Evolutionary conservation across 2,113 vertebrate species (phyloP), one percentile per base, ranked within the genome.

Genomic region (Marmota monax): DNA sequence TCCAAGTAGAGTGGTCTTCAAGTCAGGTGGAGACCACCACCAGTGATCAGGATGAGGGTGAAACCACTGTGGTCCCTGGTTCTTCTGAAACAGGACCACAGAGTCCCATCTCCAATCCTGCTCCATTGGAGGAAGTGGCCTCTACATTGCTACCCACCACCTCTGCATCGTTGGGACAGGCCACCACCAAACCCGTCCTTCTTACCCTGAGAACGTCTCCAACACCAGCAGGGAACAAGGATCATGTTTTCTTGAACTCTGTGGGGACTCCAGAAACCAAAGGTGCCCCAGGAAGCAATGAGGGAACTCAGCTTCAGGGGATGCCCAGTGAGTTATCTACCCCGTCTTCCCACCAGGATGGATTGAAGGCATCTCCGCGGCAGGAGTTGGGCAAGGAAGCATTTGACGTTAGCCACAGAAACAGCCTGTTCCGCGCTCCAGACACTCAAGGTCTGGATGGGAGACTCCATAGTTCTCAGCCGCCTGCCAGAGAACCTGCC

Each of bases 21-120:
- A 2, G 2, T 23, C 10, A 0, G 5, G 29, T 7, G 4, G 61
- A 4, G 7, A 32, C 53, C 45, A 53, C 58, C 37, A 0, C 0
- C 1, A 0, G 0, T 0, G 53, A 0, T 9, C 37, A 2, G 39
- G 22, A 12, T 0, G 11, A 0, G 2, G 5, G 0, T 0, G 14
- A 5, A 18, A 20, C 16, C 53, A 3, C 29, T 0, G 12, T 14
- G 0, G 1, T 4, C 51, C 45, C 0, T 25, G 61, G 22, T 25
- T 18, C 0, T 0, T 0, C 37, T 1, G 53, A 37, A 74, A 4
- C 3, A 0, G 0, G 0, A 8, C 61, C 45, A 0, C 12, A 1
- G n/a, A 2, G 3, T 2, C 23, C 61, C 61, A 0, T 0, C 10
- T 4, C 18, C 1, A 32, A 22, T 0, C 16, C 7, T 0, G 1